phyloP scores from a whole-genome alignment of 2,113 vertebrate genomes.

The Hippocampus mohnikei region DNA sequence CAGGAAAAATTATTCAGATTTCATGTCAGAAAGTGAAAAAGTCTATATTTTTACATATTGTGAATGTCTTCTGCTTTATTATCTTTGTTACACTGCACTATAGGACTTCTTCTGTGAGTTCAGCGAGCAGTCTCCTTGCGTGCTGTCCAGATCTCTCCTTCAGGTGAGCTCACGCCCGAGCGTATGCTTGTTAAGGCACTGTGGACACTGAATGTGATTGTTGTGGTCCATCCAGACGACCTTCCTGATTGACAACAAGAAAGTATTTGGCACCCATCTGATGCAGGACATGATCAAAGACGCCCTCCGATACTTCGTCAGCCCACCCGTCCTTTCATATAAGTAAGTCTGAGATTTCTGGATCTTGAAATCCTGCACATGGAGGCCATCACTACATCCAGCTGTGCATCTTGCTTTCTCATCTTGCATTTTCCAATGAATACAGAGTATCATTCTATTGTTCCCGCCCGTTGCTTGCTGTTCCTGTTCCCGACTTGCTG shows the following conservation, averaged over 20 bases:
- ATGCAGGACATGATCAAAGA: constrained; percentile 99
- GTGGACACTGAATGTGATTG: background rate
- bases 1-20: no score
- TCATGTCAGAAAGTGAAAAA: no score
- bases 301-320: constrained; percentile 92
- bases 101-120: constrained; percentile 99
- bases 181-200: background rate
- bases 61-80: no score
- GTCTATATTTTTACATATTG: no score
- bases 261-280: constrained; percentile 94
- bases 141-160: constrained; percentile 93
- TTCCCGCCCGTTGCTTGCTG: no score
- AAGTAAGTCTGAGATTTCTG: constrained; percentile 79
- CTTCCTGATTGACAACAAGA: constrained; percentile 96
- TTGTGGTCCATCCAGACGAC: constrained; percentile 80
- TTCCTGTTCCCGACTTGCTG: no score
- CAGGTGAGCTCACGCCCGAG: constrained; percentile 75
- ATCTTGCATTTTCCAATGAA: no score
- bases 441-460: no score
- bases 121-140: constrained; percentile 96
- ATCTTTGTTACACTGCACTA: no score
- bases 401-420: no score
- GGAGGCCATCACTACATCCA: no score
- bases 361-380: no score
- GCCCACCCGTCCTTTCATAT: constrained; percentile 92